Percentiles rank a stretch among this genome's conserved stretches.
Evolutionary conservation across 1,140 invertebrate genomes (phyloP).

Genomic region (Schlechtendalia chinensis): DNA sequence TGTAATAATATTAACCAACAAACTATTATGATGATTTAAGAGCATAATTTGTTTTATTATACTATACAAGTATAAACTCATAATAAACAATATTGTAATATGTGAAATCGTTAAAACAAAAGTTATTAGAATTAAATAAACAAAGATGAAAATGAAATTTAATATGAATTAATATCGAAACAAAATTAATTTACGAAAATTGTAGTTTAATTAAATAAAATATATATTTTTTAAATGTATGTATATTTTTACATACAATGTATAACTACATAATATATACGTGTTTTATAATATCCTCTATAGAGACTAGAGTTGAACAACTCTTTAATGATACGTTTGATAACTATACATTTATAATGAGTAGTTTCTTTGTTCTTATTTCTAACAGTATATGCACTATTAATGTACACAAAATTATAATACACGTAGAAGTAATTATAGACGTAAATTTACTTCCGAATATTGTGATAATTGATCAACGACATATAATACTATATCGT

Average conservation of each 20-base stretch:
- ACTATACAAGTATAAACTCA: no score
- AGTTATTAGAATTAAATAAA: no score
- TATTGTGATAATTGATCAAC: not conserved
- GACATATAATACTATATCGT: no score
- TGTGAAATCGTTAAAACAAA: no score
- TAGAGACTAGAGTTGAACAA: slow-evolving; percentile 15
- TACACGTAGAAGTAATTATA: not conserved
- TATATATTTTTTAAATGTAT: not conserved
- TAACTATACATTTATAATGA: not conserved
- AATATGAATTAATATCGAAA: not conserved
- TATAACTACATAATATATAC: not conserved
- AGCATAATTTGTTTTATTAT: no score
- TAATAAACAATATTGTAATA: no score
- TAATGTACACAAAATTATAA: slow-evolving; percentile 6
- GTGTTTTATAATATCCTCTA: not conserved
- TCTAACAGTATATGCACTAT: not conserved
- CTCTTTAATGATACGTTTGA: not conserved
- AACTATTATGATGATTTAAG: no score
- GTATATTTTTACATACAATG: not conserved
- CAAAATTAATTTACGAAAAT: not conserved
- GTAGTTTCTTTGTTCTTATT: slow-evolving; percentile 8
- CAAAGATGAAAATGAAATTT: not conserved
- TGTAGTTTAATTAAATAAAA: not conserved
- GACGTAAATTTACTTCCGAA: not conserved
- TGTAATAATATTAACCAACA: no score